Percentiles rank a stretch among this genome's conserved stretches.
Evolutionary conservation across 1,140 invertebrate species (phyloP).

Genomic region (Brachionus paranguensis): DNA sequence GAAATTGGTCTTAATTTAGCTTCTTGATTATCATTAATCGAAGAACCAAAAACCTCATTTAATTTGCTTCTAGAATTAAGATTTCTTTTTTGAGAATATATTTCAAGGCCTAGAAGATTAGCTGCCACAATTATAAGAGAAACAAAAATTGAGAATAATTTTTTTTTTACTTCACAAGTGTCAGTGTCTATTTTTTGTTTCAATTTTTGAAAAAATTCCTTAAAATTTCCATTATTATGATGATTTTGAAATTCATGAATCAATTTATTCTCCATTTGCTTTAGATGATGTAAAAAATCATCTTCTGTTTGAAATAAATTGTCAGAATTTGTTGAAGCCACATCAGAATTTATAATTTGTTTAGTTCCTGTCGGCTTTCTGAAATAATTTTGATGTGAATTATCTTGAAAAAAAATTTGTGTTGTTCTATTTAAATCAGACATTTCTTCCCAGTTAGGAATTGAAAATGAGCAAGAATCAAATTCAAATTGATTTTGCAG

Average conservation of each 20-base stretch:
- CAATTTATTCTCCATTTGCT: not conserved
- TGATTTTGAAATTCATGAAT: not conserved
- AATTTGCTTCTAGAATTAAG: not conserved
- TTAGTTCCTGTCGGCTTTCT: not conserved
- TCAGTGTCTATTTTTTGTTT: not conserved
- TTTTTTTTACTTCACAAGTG: not conserved
- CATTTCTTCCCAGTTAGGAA: not conserved
- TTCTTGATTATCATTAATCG: not conserved
- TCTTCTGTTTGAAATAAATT: not conserved
- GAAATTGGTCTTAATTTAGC: no score
- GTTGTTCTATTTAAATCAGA: not conserved
- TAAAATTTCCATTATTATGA: not conserved
- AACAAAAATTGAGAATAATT: not conserved
- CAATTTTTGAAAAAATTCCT: not conserved
- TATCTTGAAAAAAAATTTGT: not conserved
- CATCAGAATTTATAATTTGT: not conserved
- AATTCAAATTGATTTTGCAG: not conserved
- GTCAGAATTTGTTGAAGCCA: not conserved
- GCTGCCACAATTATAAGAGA: not conserved
- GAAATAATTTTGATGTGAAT: not conserved
- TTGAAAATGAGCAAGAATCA: not conserved
- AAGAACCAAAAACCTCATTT: not conserved
- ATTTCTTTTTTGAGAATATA: not conserved
- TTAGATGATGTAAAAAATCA: not conserved
- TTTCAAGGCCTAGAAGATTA: not conserved